phyloP scores from a whole-genome alignment of 2,797 vertebrate species.

The Myiotriccus ornatus region DNA sequence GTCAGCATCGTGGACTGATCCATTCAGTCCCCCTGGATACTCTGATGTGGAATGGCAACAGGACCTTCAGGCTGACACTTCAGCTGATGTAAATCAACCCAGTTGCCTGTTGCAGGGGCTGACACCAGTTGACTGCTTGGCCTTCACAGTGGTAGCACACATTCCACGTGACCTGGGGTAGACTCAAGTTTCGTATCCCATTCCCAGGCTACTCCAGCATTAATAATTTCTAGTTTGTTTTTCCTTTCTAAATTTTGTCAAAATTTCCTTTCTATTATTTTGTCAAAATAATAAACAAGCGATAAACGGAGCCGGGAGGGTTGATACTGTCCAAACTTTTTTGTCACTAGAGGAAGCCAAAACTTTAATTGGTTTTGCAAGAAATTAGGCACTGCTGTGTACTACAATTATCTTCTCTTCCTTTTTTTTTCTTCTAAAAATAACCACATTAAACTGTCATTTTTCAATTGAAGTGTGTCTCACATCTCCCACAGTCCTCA shows the following conservation, averaged over 20 bases:
- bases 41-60: neutral
- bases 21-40: neutral
- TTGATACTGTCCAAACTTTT: neutral
- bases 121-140: neutral
- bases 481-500: neutral
- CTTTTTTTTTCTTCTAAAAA: neutral
- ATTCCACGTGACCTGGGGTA: neutral
- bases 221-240: constrained; percentile 1
- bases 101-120: neutral
- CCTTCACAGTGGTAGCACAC: neutral
- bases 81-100: neutral
- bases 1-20: neutral
- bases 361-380: neutral
- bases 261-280: too few relatives aligned
- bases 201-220: neutral
- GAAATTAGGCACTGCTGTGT: neutral
- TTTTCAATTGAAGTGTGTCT: neutral
- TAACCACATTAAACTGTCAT: neutral
- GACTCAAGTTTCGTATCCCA: neutral
- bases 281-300: neutral
- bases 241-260: constrained; percentile 7
- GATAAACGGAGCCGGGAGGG: neutral
- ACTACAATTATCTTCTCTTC: neutral
- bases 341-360: neutral
- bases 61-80: neutral